Evolutionary conservation across 2,797 vertebrate genomes (phyloP), one percentile per base, ranked within the genome.

Genomic region (Amblyopsis hoosieri): DNA sequence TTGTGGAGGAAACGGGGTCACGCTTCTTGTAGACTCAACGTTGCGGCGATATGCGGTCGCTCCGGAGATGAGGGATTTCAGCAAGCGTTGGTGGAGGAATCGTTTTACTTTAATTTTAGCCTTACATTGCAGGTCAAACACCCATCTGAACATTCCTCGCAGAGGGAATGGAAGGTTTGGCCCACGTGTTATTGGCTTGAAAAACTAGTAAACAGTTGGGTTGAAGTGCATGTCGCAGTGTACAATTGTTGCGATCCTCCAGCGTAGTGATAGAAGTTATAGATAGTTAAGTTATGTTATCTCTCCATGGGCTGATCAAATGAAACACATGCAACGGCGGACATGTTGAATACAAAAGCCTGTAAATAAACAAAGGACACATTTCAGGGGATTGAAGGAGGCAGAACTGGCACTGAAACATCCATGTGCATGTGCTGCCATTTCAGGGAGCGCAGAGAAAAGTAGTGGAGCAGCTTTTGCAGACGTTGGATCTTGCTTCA

Each of bases 401-500:
- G 54, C 15, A 64, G 13, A 29, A 57, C 46, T 46, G 15, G 13
- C 48, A 33, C 56, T 46, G 10, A 45, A 29, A 42, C 51, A 57
- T 71, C 63, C 56, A 63, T 58, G 52, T 85, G 69, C 64, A 47
- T 64, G 50, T 54, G 51, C 88, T 93, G 91, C 86, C 90, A 88
- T 89, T 90, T 72, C 71, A 66, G 88, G 91, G 77, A 75, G 74
- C 83, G 86, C 88, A 81, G 79, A 80, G 89, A 90, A 88, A 87
- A 93, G 93, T 86, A 88, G 76, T 85, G 90, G 92, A 89, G 91
- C 87, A 90, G 85, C 90, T 92, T 93, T 91, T 82, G 90, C 86
- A 91, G 92, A 94, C 95, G 93, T 78, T 83, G 86, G 87, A 94
- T 82, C 89, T 91, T 66, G 74, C 88, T 94, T 94, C 90, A 93